These are phyloP conservation scores for Tenthredo amoena DNA, from an alignment of 2,888 invertebrate genomes.

Conservation along the genomic window DNA sequence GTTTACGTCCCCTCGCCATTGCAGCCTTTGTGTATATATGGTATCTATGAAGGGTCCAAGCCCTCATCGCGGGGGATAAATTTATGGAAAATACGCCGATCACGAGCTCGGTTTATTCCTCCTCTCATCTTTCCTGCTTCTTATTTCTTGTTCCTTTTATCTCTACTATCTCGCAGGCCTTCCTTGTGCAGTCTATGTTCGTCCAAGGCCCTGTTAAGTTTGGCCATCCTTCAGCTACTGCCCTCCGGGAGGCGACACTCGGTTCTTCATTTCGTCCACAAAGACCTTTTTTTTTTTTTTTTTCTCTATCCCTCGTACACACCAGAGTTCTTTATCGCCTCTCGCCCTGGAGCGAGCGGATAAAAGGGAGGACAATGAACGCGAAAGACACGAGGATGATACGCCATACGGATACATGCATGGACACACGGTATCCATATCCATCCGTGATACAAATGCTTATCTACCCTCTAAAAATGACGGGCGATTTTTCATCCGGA, in stretches of 20 bases:
- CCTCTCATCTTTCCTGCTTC: neutral
- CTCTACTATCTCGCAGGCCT: neutral
- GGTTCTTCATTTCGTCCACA: neutral
- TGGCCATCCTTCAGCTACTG: neutral
- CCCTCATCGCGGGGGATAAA: slow-evolving; percentile 9
- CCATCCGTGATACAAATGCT: neutral
- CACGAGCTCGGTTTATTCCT: slow-evolving; percentile 4
- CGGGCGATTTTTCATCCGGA: neutral
- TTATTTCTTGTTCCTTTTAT: neutral
- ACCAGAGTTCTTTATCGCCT: neutral
- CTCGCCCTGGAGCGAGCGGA: neutral
- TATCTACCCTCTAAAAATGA: neutral
- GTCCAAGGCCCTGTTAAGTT: neutral
- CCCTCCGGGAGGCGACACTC: neutral
- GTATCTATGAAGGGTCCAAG: neutral
- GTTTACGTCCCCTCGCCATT: neutral
- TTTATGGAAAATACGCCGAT: slow-evolving; percentile 34
- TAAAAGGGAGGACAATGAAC: neutral
- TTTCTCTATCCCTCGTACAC: neutral
- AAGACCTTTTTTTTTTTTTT: neutral
- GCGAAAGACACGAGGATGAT: neutral
- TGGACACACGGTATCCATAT: neutral
- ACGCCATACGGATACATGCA: neutral
- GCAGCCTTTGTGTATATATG: neutral
- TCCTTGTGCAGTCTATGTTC: neutral